Base-by-base conservation (phyloP, 2,113 vertebrate genomes). In the Ophiodon elongatus region DNA sequence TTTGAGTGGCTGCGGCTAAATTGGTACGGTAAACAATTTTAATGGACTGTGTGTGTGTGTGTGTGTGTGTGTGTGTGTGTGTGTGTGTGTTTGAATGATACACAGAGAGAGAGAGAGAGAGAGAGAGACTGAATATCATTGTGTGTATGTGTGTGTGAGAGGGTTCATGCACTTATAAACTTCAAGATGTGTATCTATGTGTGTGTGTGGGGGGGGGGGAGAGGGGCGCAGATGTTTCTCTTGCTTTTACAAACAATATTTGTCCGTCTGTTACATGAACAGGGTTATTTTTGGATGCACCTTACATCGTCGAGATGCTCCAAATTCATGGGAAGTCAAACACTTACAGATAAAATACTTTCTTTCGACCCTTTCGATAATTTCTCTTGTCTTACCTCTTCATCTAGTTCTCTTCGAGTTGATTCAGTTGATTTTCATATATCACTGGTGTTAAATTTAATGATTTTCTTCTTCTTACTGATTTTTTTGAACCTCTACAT, bases 11-110 rank as follows among this genome's bases (percentile, higher is more conserved):
- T 52, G 21, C 50, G 50, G 19, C 13, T 57, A 47, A 43, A 33
- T 7, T 57, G 27, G 19, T 67, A 15, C n/a, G 1, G 15, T 70
- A 45, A 68, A 78, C 37, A 60, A 69, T 19, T 43, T 60, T 52
- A 70, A 78, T 69, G 76, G 76, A 78, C 15, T 7, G 13, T 56
- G 6, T 62, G 59, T 62, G 15, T 60, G 27, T 31, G 31, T 25
- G 21, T 27, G 5, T 64, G 14, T 56, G 13, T 62, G 59, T 64
- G 21, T 64, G 33, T 64, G 35, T 29, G 14, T 39, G 1, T 54
- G 8, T 39, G 8, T 64, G 62, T 64, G 21, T 63, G 31, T 63
- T 23, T 64, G 33, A n/a, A 17, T 37, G 45, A 23, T 50, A 50
- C 45, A 67, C 6, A 39, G 1, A 13, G 4, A n/a, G 62, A 66